Percentiles rank a stretch among this genome's conserved stretches.
phyloP scores from a whole-genome alignment of 2,888 invertebrate genomes.

The Xestia rhomboidea region DNA sequence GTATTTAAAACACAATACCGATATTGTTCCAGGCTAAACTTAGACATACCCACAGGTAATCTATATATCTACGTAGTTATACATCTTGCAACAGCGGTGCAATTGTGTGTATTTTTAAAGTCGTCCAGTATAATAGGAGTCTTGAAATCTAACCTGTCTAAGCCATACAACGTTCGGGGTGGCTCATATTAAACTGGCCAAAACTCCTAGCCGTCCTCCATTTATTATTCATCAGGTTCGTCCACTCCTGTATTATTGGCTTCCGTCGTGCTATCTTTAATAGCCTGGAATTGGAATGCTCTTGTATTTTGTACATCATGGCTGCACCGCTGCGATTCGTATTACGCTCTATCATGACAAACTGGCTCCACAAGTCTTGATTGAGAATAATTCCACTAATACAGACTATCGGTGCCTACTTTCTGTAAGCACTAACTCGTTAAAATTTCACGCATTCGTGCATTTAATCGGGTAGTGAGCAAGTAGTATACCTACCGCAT shows the following conservation, averaged over 20 bases:
- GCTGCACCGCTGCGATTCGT: slow-evolving; percentile 11
- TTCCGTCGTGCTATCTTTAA: slow-evolving; percentile 69
- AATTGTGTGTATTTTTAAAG: slow-evolving; percentile 87
- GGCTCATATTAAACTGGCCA: slow-evolving; percentile 81
- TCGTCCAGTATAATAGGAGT: slow-evolving; percentile 76
- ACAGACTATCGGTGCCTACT: slow-evolving; percentile 51
- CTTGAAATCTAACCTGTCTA: slow-evolving; percentile 63
- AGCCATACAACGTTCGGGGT: slow-evolving; percentile 72
- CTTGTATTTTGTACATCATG: slow-evolving; percentile 26
- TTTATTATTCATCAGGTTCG: slow-evolving; percentile 81
- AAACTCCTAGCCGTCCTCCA: slow-evolving; percentile 73
- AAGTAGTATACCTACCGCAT: slow-evolving; percentile 69
- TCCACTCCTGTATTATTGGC: slow-evolving; percentile 74
- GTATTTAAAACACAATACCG: slow-evolving; percentile 76
- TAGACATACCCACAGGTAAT: slow-evolving; percentile 56
- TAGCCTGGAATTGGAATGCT: slow-evolving; percentile 30
- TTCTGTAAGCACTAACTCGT: slow-evolving; percentile 74
- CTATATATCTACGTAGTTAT: slow-evolving; percentile 56
- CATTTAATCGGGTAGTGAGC: slow-evolving; percentile 74
- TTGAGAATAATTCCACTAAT: slow-evolving; percentile 36
- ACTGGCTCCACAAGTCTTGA: slow-evolving; percentile 24
- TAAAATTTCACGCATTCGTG: slow-evolving; percentile 80
- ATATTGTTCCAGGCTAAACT: slow-evolving; percentile 71
- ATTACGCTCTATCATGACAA: slow-evolving; percentile 8
- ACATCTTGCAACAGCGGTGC: slow-evolving; percentile 79